Conservation (phyloP, 1,140 invertebrate species). For the Pteromalus puparum region DNA sequence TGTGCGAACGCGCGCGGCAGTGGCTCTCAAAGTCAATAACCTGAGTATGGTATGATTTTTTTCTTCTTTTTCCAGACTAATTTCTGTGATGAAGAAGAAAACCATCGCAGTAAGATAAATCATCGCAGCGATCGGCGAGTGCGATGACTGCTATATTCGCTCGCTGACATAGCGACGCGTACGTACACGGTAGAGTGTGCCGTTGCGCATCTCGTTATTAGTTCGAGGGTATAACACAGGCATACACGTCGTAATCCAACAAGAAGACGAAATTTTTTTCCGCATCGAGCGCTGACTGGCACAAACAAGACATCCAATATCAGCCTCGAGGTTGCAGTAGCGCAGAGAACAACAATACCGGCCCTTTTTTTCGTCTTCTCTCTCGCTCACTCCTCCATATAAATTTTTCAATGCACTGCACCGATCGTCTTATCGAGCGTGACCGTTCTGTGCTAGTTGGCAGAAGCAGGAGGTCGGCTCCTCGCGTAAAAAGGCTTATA, state of each 20-base stretch:
- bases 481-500: neutral
- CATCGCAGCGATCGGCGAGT: no score
- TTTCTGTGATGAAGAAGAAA: no score
- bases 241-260: no score
- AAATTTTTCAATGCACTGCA: constrained; percentile 37
- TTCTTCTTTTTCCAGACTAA: no score
- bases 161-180: neutral
- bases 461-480: constrained; percentile 1
- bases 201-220: constrained; percentile 20
- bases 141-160: constrained; percentile 37
- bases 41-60: no score
- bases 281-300: neutral
- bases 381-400: neutral
- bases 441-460: constrained; percentile 50
- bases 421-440: constrained; percentile 41
- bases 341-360: neutral
- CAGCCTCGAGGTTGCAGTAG: neutral
- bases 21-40: no score
- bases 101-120: no score
- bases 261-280: neutral
- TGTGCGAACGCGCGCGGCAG: no score
- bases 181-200: neutral
- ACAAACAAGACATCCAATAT: constrained; percentile 2
- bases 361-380: neutral
- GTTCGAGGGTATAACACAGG: no score